A percentile compares a stretch with the other conserved stretches of the same genome.
These are phyloP conservation scores for Cyrtonyx montezumae DNA, from an alignment of 2,113 vertebrate genomes.

Conservation along the genomic window DNA sequence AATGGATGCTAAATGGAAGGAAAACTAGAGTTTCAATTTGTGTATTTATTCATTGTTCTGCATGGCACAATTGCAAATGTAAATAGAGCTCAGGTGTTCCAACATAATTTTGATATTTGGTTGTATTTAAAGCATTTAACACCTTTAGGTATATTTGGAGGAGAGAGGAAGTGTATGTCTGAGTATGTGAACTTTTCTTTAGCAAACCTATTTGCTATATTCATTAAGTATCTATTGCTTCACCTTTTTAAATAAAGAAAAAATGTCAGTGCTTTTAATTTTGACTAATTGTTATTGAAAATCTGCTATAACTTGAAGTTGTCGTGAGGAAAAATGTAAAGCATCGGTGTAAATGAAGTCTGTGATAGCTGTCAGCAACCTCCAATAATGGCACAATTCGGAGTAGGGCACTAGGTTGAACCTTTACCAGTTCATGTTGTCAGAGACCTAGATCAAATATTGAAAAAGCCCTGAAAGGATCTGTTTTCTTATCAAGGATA, in stretches of 20 bases:
- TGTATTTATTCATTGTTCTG: not conserved
- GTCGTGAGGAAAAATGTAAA: not conserved
- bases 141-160: not conserved
- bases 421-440: not conserved
- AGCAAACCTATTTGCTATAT: not conserved
- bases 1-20: not conserved
- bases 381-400: not conserved
- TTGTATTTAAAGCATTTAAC: not conserved
- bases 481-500: not conserved
- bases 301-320: not conserved
- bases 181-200: not conserved
- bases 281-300: not conserved
- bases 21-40: accelerated
- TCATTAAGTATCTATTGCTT: not conserved
- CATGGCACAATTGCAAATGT: not conserved
- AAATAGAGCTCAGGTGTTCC: not conserved
- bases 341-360: not conserved
- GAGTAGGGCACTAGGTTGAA: not conserved
- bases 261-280: accelerated
- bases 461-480: not conserved
- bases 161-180: not conserved
- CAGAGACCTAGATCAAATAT: not conserved
- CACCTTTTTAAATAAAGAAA: not conserved
- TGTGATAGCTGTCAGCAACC: not conserved
- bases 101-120: not conserved